Base-by-base conservation (phyloP, 1,140 invertebrate species). In the Piezodorus guildinii region DNA sequence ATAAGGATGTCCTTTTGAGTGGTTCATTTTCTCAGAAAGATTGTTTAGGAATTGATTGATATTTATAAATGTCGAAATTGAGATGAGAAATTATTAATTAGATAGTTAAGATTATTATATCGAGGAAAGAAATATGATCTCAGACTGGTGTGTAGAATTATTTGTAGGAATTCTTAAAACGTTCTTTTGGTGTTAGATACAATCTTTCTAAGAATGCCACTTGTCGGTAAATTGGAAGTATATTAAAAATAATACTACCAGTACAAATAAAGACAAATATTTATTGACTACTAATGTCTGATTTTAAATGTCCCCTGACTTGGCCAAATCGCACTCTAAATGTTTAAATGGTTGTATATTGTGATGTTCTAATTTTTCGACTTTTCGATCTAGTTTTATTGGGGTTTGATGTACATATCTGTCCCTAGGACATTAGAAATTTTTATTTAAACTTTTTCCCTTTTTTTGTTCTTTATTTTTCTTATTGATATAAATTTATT, bases 1-100 rank as follows among this genome's bases (percentile, higher is more conserved):
- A 14, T 63, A 54, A 54, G 52, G 44, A 51, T 25, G 23, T 25
- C 54, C 54, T 56, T 64, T 46, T 46, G 43, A 19, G 51, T 56
- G 58, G 52, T 51, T 46, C 27, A 45, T 45, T 54, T 60, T 64
- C 62, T 64, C 63, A 64, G 51, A 64, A 64, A 64, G 63, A 64
- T 64, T 64, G 63, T 64, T 64, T 64, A 39, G 34, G 9, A 39
- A 39, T 10, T 10, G 34, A 39, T 39, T 39, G 12, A 10, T 39
- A 39, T 39, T 39, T 5, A 39, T 39, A 39, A 39, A 10, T 39
- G 34, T 39, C 34, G 9, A 39, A 39, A 39, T 39, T 39, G 34
- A 39, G 12, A 39, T 39, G 34, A 39, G 34, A 39, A 39, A 39
- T 39, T 39, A 39, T 39, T 39, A 39, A 39, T 39, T 39, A 39